A percentile compares a stretch with the other conserved stretches of the same genome.
Conservation (phyloP, 2,888 invertebrate species). For the Drosophila dives region DNA sequence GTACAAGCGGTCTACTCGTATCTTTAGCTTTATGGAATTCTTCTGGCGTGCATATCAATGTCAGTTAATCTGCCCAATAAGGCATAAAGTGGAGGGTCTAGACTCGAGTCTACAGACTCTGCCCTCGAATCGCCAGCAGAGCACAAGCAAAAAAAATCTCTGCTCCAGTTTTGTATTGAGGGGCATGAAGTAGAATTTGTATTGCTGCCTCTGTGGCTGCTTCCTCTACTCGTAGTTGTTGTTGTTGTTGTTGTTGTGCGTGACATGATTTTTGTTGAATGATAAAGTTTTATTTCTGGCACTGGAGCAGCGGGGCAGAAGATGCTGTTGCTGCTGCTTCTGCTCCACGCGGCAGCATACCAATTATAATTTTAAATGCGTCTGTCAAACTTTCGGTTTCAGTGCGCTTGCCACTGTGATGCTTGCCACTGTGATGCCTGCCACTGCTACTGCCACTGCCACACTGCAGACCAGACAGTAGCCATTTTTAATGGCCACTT, state of each 20-base stretch:
- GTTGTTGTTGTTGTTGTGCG: conserved; percentile 51
- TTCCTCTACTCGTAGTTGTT: background rate
- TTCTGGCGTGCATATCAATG: conserved; percentile 63
- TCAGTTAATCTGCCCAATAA: conserved; percentile 67
- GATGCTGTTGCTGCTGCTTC: background rate
- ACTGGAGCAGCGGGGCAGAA: conserved; percentile 12
- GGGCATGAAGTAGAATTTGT: conserved; percentile 19
- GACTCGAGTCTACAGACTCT: conserved; percentile 27
- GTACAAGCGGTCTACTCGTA: conserved; percentile 48
- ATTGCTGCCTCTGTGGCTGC: background rate
- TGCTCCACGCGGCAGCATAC: conserved; percentile 66
- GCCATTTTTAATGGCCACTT: conserved; percentile 54
- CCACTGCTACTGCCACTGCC: background rate
- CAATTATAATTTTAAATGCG: conserved; percentile 81
- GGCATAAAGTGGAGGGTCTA: conserved; percentile 47
- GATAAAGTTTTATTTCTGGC: conserved; percentile 62
- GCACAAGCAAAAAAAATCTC: conserved; percentile 36
- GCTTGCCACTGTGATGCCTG: background rate
- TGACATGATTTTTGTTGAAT: conserved; percentile 79
- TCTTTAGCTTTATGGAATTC: conserved; percentile 60
- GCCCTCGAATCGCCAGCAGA: conserved; percentile 35
- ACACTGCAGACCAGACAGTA: conserved; percentile 36
- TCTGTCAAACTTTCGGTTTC: conserved; percentile 74
- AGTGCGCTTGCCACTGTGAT: conserved; percentile 8
- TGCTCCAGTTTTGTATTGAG: conserved; percentile 55